Percentiles rank a stretch among this genome's conserved stretches.
phyloP scores from a whole-genome alignment of 2,888 invertebrate genomes.

The Dione vanillae region DNA sequence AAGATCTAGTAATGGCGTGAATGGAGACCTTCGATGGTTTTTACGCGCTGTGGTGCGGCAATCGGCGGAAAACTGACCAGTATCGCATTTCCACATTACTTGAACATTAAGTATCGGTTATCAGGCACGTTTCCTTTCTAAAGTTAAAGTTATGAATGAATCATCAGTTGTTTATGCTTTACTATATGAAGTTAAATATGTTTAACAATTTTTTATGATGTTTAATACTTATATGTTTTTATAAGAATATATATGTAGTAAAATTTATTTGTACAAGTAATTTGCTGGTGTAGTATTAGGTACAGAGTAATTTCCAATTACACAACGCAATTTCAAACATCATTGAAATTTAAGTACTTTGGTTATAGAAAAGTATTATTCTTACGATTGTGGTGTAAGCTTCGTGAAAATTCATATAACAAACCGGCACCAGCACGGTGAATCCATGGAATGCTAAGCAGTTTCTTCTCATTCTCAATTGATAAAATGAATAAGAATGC shows the following conservation, averaged over 20 bases:
- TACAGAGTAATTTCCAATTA: no score
- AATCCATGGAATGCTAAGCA: no score
- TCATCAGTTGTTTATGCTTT: slow-evolving; percentile 1
- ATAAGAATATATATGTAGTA: background rate
- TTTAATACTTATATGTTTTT: background rate
- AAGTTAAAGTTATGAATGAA: slow-evolving; percentile 35
- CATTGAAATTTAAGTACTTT: no score
- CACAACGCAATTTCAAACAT: no score
- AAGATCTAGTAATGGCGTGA: slow-evolving; percentile 76
- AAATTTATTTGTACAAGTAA: no score
- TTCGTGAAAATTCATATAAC: background rate
- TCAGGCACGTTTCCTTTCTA: slow-evolving; percentile 45
- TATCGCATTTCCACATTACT: slow-evolving; percentile 58
- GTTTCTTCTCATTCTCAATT: no score
- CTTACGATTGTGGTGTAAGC: no score
- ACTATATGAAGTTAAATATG: background rate
- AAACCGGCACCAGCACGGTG: no score
- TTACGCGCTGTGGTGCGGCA: slow-evolving; percentile 48
- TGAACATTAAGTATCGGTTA: slow-evolving; percentile 48
- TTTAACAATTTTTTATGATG: background rate
- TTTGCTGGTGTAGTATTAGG: no score
- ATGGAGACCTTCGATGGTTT: slow-evolving; percentile 60
- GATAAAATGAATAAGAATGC: background rate
- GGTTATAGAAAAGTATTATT: no score
- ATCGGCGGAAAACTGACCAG: slow-evolving; percentile 58